Evolutionary conservation across 2,888 invertebrate genomes (phyloP).

Genomic region (Macropis europaea): DNA sequence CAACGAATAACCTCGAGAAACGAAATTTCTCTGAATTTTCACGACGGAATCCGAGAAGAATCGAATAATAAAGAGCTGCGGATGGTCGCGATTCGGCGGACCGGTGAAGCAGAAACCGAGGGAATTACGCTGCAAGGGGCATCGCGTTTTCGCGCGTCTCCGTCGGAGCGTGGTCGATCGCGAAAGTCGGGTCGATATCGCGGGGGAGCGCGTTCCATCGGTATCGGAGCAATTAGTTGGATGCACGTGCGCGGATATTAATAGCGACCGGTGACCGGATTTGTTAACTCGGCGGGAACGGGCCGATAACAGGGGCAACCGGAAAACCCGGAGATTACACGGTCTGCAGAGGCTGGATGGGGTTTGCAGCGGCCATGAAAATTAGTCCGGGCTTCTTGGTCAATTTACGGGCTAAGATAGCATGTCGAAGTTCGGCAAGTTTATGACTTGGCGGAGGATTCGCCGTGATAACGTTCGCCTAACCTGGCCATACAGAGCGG

Average conservation of each 20-base stretch:
- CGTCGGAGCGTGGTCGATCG: too few species aligned
- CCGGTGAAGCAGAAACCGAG: too few species aligned
- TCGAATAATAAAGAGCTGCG: too few species aligned
- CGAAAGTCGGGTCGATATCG: background rate
- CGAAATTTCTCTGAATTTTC: too few species aligned
- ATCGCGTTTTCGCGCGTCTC: too few species aligned
- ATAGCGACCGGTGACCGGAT: constrained; percentile 39
- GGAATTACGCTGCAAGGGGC: too few species aligned
- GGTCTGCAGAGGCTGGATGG: constrained; percentile 13
- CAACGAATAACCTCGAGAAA: too few species aligned
- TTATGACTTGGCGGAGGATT: constrained; percentile 56
- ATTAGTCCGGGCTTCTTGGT: constrained; percentile 60
- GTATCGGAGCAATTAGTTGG: constrained; percentile 47
- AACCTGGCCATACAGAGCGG: background rate
- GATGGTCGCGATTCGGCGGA: too few species aligned
- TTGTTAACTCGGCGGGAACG: constrained; percentile 33
- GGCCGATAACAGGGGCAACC: constrained; percentile 30
- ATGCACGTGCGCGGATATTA: constrained; percentile 38
- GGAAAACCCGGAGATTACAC: constrained; percentile 52
- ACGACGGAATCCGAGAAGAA: too few species aligned
- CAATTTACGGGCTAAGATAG: constrained; percentile 60
- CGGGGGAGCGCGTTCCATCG: constrained; percentile 10
- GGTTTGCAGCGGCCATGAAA: constrained; percentile 43
- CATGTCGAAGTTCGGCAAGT: constrained; percentile 58
- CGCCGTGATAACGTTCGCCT: constrained; percentile 47